Percentiles rank a stretch among this genome's conserved stretches.
Evolutionary conservation across 2,113 vertebrate genomes (phyloP).

Genomic region (Bagarius yarrelli): DNA sequence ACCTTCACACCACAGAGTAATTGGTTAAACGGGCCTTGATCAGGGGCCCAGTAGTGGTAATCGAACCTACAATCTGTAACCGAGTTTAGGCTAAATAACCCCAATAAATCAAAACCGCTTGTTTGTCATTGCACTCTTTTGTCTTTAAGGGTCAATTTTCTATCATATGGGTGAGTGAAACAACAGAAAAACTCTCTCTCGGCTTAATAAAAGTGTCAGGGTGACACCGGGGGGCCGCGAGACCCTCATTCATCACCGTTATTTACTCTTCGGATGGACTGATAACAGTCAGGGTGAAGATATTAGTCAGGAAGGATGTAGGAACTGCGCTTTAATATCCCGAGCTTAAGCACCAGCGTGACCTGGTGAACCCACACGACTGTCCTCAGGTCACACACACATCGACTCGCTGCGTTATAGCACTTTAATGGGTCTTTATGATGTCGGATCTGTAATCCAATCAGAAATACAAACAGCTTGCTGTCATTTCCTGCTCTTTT

Average conservation of each 20-base stretch:
- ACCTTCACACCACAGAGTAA: no score
- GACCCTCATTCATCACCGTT: slow-evolving; percentile 19
- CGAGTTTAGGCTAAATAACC: neutral
- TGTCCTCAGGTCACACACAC: slow-evolving; percentile 11
- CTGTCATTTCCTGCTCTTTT: no score
- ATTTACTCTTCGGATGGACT: slow-evolving; percentile 2
- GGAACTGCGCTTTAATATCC: slow-evolving; percentile 33
- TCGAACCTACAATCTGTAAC: neutral
- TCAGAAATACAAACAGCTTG: neutral
- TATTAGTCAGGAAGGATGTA: slow-evolving; percentile 7
- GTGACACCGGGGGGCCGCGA: neutral
- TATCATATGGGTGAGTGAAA: neutral
- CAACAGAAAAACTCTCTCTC: neutral
- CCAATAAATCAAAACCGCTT: no score
- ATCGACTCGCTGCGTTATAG: neutral
- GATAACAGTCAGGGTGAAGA: slow-evolving; percentile 1
- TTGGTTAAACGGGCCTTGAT: no score
- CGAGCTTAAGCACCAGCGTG: slow-evolving; percentile 1
- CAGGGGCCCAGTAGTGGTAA: no score
- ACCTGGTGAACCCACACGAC: neutral
- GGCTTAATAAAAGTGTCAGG: slow-evolving; percentile 40
- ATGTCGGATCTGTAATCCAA: neutral
- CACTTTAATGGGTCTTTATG: neutral
- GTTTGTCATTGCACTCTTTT: slow-evolving; percentile 33
- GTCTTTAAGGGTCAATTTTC: slow-evolving; percentile 44